Percentiles rank a stretch among this genome's conserved stretches.
These are phyloP conservation scores for Poeciliopsis presidionis DNA, from an alignment of 2,797 vertebrate genomes.

Conservation along the genomic window DNA sequence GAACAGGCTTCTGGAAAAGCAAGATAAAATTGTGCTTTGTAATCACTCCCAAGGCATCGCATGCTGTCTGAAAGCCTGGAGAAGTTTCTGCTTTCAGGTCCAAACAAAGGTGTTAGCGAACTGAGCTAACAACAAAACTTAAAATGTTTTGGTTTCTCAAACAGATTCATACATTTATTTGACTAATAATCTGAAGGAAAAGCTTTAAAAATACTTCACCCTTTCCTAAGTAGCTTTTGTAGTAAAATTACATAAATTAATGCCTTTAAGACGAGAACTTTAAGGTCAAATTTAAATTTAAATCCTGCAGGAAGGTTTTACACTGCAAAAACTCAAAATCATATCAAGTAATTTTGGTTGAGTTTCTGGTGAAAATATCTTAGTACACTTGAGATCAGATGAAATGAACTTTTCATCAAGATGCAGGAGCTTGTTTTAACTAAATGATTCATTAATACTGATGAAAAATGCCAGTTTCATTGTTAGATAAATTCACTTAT, in stretches of 20 bases:
- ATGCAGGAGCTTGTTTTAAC: no score
- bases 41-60: slow-evolving; percentile 15
- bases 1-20: background rate
- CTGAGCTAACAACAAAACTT: background rate
- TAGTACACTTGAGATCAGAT: no score
- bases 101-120: background rate
- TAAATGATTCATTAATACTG: no score
- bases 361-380: no score
- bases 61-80: background rate
- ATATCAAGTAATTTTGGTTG: no score
- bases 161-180: no score
- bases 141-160: no score
- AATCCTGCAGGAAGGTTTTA: background rate
- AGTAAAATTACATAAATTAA: background rate
- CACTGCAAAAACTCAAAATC: no score
- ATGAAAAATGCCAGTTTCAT: no score
- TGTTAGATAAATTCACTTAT: no score
- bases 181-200: background rate
- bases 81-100: background rate
- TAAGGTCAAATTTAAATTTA: background rate
- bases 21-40: background rate
- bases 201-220: background rate
- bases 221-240: background rate
- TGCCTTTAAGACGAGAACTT: background rate
- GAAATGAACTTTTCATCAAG: no score